Evolutionary conservation across 2,888 invertebrate genomes (phyloP).

Genomic region (Melipona bicolor): DNA sequence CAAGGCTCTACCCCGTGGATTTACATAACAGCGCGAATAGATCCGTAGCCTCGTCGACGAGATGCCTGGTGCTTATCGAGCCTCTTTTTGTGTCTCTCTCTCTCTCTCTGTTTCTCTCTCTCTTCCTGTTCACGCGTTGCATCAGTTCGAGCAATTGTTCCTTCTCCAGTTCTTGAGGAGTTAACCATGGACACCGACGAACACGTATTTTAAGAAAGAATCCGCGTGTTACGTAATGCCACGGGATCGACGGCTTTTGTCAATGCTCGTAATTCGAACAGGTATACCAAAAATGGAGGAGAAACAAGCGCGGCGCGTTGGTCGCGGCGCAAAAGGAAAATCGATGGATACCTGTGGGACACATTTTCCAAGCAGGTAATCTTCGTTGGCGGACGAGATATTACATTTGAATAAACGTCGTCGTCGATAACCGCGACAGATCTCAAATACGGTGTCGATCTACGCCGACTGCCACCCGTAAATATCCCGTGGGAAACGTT

Average conservation of each 20-base stretch:
- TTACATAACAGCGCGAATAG: conserved; percentile 50
- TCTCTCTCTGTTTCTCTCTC: no score
- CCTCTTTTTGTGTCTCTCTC: background rate
- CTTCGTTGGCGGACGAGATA: conserved; percentile 82
- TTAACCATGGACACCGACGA: background rate
- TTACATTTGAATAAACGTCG: conserved; percentile 84
- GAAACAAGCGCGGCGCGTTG: conserved; percentile 15
- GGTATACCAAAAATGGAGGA: background rate
- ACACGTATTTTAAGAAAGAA: background rate
- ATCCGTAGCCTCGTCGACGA: conserved; percentile 13
- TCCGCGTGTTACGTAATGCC: background rate
- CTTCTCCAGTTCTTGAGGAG: conserved; percentile 21
- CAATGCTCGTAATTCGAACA: conserved; percentile 32
- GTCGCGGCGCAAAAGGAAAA: conserved; percentile 46
- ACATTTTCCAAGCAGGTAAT: conserved; percentile 81
- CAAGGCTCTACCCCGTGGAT: conserved; percentile 43
- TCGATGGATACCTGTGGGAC: conserved; percentile 78
- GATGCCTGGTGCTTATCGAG: conserved; percentile 17
- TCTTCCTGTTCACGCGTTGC: background rate
- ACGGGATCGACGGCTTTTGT: conserved; percentile 17
- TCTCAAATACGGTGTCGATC: conserved; percentile 78
- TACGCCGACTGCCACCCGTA: conserved; percentile 64
- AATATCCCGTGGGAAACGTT: conserved; percentile 83
- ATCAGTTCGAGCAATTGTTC: conserved; percentile 5
- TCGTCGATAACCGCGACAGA: conserved; percentile 78